These are phyloP conservation scores for Noturus placidus DNA, from an alignment of 2,113 vertebrate genomes.

Conservation along the genomic window DNA sequence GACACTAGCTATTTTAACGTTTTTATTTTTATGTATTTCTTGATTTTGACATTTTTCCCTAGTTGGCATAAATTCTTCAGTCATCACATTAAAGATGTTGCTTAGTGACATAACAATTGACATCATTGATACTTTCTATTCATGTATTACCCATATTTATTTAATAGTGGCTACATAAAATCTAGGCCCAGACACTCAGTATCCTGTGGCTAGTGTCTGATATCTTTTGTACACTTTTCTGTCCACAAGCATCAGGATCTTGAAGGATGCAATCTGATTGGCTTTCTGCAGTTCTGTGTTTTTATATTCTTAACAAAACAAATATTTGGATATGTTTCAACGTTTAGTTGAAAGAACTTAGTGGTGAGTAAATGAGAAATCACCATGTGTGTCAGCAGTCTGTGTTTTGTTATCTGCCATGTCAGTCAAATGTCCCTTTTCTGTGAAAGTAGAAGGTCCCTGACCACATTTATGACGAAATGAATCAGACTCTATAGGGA, in stretches of 20 bases:
- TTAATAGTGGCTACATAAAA: not conserved
- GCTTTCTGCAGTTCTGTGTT: not conserved
- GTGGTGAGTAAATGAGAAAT: not conserved
- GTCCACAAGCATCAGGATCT: not conserved
- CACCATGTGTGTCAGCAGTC: not conserved
- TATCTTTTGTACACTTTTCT: not conserved
- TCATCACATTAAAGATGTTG: too few relatives aligned
- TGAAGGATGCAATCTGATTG: not conserved
- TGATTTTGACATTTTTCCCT: too few relatives aligned
- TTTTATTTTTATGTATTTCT: too few relatives aligned
- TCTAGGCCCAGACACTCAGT: not conserved
- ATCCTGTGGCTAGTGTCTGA: not conserved
- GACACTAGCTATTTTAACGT: not conserved
- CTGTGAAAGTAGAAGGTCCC: not conserved
- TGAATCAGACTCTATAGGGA: not conserved
- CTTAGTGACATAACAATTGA: not conserved
- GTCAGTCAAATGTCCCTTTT: not conserved
- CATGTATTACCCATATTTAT: not conserved
- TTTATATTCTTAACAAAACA: not conserved
- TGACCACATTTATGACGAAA: not conserved
- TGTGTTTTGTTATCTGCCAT: not conserved
- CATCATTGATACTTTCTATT: not conserved
- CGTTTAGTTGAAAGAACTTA: not conserved
- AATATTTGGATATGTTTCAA: not conserved
- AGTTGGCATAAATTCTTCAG: not conserved